Evolutionary conservation across 2,888 invertebrate genomes (phyloP), one percentile per base, ranked within the genome.

Genomic region (Nycteola revayana): DNA sequence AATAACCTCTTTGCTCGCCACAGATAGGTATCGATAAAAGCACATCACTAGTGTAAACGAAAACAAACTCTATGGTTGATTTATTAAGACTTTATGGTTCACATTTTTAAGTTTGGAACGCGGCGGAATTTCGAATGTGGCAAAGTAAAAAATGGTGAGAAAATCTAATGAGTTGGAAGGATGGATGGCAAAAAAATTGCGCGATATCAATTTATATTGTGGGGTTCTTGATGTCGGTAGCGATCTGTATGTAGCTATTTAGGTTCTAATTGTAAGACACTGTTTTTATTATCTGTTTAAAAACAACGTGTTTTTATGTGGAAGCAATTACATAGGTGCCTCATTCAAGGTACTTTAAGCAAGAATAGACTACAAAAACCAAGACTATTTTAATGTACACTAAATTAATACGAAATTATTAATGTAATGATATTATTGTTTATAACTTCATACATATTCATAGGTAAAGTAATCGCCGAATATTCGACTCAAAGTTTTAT

Each of bases 1-100:
- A 83, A 82, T 85, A 83, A 81, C 64, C 67, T 67, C 70, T 66
- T 62, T 66, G 65, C 68, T 76, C 67, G 68, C 69, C 70, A 65
- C 65, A 72, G 83, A 84, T 82, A 70, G 62, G 64, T 82, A 80
- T 83, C 82, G 60, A 43, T 52, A 44, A 53, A 52, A 55, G 36
- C 50, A 28, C 10, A 28, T 34, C 20, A 32, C 32, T 37, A 28
- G 20, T 10, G 7, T 35, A 36, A 8, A n/a, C 32, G 18, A 55
- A 53, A 52, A 32, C 32, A 26, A 31, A 31, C 56, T 34, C 48
- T 66, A 61, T 31, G 23, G 20, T 32, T 25, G 28, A 10, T 1
- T 0, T 0, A 0, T 5, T 28, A 49, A 36, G 35, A 32, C 7
- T 4, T 24, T 7, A 10, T 35, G 0, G 7, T 9, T 14, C 2